Percentiles rank a stretch among this genome's conserved stretches.
phyloP scores from a whole-genome alignment of 2,113 vertebrate species.

The Pristiophorus japonicus region DNA sequence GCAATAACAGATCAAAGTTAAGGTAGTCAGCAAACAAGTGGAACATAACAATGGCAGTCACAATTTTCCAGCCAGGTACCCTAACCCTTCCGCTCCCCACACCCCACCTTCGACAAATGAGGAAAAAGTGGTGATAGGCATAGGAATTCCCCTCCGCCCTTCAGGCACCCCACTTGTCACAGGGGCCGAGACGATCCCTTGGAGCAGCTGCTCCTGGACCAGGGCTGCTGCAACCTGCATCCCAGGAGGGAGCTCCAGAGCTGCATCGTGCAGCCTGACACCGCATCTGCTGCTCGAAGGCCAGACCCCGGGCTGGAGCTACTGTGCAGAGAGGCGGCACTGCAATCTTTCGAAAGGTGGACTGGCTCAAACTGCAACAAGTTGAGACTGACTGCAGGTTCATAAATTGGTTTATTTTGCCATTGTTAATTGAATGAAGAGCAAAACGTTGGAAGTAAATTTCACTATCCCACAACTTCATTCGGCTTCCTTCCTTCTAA shows the following conservation, averaged over 20 bases:
- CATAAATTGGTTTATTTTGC: too few species aligned
- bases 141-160: not conserved
- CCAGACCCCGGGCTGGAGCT: not conserved
- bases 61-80: not conserved
- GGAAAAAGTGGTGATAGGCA: not conserved
- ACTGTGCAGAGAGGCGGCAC: not conserved
- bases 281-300: not conserved
- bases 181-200: not conserved
- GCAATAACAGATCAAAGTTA: not conserved
- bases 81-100: not conserved
- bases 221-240: not conserved
- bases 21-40: not conserved
- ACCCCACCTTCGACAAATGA: not conserved
- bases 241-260: not conserved
- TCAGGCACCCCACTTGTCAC: not conserved
- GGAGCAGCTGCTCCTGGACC: not conserved
- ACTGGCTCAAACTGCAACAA: not conserved
- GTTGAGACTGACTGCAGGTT: too few species aligned
- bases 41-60: not conserved
- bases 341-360: not conserved
- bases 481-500: not conserved
- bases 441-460: too few species aligned
- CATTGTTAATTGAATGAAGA: not conserved
- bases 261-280: not conserved
- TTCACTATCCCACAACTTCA: not conserved